Conservation (phyloP, 2,113 vertebrate species). For the Eonycteris spelaea region DNA sequence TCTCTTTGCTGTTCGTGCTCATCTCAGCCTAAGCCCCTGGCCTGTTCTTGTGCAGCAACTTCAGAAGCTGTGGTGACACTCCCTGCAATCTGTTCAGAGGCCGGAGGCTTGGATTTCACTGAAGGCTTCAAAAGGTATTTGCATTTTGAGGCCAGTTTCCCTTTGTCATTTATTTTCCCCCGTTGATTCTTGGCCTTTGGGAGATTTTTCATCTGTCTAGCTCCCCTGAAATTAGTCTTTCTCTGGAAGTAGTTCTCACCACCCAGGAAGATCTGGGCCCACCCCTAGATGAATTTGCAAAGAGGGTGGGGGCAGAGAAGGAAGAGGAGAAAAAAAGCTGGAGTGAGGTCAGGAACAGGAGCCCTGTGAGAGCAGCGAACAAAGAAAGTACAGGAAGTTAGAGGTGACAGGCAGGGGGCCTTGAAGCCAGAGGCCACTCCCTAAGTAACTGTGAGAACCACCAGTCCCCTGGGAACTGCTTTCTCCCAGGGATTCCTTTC, state of each 20-base stretch:
- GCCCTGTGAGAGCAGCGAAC: not conserved
- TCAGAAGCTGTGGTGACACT: not conserved
- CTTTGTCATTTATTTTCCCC: not conserved
- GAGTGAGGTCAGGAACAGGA: not conserved
- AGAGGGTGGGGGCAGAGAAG: not conserved
- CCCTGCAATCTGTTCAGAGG: not conserved
- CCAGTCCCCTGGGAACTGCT: not conserved
- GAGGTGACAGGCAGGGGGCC: not conserved
- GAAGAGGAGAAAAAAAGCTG: not conserved
- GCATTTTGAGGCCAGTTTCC: not conserved
- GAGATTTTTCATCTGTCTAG: constrained; percentile 5
- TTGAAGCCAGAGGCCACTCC: not conserved
- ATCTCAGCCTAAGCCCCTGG: not conserved
- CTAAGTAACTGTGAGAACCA: not conserved
- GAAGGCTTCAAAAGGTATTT: not conserved
- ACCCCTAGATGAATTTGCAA: not conserved
- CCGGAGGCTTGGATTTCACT: not conserved
- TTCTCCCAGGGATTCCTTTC: not conserved
- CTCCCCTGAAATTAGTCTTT: constrained; percentile 43
- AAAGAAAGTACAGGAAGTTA: not conserved
- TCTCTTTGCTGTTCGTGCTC: not conserved
- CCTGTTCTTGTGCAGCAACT: not conserved
- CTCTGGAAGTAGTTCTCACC: constrained; percentile 35
- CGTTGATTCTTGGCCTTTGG: not conserved
- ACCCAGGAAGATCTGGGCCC: not conserved